phyloP scores from a whole-genome alignment of 1,140 invertebrate species.

The Panagrolaimus sp. region DNA sequence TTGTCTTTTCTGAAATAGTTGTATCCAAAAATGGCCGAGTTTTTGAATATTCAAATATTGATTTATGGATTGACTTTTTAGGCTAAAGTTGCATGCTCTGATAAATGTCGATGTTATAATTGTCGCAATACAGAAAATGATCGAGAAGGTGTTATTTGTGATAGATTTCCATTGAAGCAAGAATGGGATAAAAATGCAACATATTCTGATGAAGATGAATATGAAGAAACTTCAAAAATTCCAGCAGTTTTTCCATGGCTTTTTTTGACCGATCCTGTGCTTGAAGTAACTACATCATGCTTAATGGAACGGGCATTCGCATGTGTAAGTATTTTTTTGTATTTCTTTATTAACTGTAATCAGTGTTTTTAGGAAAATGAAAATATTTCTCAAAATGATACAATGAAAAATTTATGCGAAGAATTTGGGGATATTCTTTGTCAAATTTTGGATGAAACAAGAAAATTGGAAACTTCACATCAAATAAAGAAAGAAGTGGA shows the following conservation, averaged over 20 bases:
- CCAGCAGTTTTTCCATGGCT: neutral
- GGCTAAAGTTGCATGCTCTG: conserved; percentile 96
- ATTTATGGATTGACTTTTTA: too few species aligned
- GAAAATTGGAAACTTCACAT: too few species aligned
- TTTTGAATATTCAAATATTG: too few species aligned
- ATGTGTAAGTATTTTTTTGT: conserved; percentile 65
- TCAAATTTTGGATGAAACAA: too few species aligned
- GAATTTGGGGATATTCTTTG: too few species aligned
- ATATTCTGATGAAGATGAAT: conserved; percentile 40
- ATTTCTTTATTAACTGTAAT: too few species aligned
- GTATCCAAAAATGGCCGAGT: too few species aligned
- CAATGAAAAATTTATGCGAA: too few species aligned
- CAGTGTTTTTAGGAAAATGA: too few species aligned
- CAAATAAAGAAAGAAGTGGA: too few species aligned
- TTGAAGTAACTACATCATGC: conserved; percentile 90
- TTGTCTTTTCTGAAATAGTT: too few species aligned
- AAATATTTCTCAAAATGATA: too few species aligned
- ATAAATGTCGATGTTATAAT: conserved; percentile 89
- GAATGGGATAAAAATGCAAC: conserved; percentile 34
- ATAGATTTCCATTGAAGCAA: conserved; percentile 64
- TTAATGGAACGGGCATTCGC: conserved; percentile 83
- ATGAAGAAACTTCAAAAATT: neutral
- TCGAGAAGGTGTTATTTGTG: conserved; percentile 68
- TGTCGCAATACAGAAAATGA: conserved; percentile 84
- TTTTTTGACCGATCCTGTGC: conserved; percentile 78